Conservation (phyloP, 2,113 vertebrate species). For the Eudorcas thomsonii region DNA sequence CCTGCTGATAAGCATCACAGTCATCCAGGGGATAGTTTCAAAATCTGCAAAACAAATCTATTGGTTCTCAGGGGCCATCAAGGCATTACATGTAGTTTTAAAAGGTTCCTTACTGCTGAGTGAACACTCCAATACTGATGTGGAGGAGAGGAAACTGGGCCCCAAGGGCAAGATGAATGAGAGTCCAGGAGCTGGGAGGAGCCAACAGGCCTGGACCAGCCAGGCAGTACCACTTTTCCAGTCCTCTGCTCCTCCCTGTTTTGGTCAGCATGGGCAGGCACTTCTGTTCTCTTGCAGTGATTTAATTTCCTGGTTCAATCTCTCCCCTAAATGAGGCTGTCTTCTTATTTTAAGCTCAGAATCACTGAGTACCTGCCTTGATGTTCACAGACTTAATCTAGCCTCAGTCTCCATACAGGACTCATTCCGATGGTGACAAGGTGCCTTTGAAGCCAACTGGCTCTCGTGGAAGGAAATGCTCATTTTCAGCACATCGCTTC, state of each 20-base stretch:
- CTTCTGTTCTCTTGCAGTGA: background rate
- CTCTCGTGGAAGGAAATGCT: background rate
- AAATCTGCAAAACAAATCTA: background rate
- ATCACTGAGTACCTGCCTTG: background rate
- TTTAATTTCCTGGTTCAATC: slow-evolving; percentile 47
- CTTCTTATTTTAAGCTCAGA: slow-evolving; percentile 63
- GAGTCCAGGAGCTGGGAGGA: no score
- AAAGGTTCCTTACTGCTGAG: background rate
- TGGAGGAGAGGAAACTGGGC: background rate
- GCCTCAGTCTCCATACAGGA: slow-evolving; percentile 5
- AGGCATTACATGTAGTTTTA: background rate
- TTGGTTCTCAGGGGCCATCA: background rate
- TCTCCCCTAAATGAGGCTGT: slow-evolving; percentile 38
- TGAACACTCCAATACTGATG: background rate
- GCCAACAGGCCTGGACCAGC: background rate
- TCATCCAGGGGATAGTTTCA: background rate
- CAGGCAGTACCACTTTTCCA: background rate
- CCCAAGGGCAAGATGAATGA: no score
- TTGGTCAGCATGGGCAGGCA: background rate
- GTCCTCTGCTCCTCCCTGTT: fast-evolving
- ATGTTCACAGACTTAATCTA: slow-evolving; percentile 52
- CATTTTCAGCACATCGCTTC: background rate
- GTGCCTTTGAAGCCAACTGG: background rate
- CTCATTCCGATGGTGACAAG: slow-evolving; percentile 24
- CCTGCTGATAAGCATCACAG: background rate